Evolutionary conservation across 2,797 vertebrate genomes (phyloP).

Genomic region (Centroberyx gerrardi): DNA sequence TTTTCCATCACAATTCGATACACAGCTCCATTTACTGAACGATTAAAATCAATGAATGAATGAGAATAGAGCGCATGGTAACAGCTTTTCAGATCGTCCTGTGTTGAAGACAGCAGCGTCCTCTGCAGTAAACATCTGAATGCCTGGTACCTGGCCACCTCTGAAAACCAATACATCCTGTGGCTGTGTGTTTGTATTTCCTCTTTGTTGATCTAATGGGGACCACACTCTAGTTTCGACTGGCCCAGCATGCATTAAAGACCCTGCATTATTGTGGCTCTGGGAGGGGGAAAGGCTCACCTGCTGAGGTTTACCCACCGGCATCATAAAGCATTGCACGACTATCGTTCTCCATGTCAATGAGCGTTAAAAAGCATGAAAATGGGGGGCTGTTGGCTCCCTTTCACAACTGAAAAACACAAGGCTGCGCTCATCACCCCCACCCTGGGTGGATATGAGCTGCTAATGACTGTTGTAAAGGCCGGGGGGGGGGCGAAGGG

Average conservation of each 20-base stretch:
- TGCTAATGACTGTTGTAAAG: constrained; percentile 86
- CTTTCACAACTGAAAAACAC: constrained; percentile 78
- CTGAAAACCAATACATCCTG: constrained; percentile 34
- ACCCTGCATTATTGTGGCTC: constrained; percentile 58
- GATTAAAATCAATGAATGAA: not conserved
- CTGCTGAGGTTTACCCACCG: constrained; percentile 81
- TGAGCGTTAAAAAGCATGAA: constrained; percentile 81
- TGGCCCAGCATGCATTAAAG: constrained; percentile 79
- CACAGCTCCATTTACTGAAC: not conserved
- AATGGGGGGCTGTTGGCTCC: constrained; percentile 65
- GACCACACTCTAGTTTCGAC: constrained; percentile 62
- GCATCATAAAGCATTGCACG: constrained; percentile 69
- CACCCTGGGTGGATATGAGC: constrained; percentile 74
- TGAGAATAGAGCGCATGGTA: not conserved
- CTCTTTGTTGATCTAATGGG: constrained; percentile 84
- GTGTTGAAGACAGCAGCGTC: not conserved
- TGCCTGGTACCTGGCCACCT: constrained; percentile 11
- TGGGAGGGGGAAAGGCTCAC: constrained; percentile 52
- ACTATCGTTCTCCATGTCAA: constrained; percentile 77
- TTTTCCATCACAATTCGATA: not conserved
- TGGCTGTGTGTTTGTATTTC: constrained; percentile 77
- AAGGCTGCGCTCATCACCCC: constrained; percentile 67
- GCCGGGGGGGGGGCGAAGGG: constrained; percentile 16
- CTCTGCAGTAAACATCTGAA: constrained; percentile 25
- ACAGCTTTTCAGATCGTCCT: not conserved